These are phyloP conservation scores for Tauraco erythrolophus DNA, from an alignment of 2,113 vertebrate species.

Conservation along the genomic window DNA sequence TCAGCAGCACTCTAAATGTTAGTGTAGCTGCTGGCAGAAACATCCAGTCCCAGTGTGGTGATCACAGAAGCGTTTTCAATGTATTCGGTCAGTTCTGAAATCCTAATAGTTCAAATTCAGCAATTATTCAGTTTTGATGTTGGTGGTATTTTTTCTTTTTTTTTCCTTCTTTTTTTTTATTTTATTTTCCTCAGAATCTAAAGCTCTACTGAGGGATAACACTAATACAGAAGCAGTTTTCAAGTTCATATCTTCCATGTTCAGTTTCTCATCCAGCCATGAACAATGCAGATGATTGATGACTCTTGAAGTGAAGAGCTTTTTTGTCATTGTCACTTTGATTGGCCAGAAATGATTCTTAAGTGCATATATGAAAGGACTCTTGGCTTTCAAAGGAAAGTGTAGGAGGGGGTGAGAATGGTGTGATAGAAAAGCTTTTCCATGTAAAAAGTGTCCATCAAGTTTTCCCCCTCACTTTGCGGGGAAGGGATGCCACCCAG, in stretches of 20 bases:
- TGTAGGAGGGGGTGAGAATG: background rate
- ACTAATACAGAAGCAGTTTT: conserved; percentile 2
- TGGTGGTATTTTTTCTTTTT: background rate
- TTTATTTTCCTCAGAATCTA: background rate
- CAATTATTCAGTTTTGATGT: background rate
- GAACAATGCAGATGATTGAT: background rate
- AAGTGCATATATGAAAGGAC: background rate
- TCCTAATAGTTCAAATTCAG: background rate
- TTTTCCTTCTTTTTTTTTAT: background rate
- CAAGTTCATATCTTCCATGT: background rate
- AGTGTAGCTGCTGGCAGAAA: background rate
- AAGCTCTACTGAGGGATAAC: background rate
- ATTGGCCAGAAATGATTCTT: background rate
- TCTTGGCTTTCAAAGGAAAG: background rate
- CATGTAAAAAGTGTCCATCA: background rate
- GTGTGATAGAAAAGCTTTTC: background rate
- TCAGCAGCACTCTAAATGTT: background rate
- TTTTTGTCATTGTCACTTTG: background rate
- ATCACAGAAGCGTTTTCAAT: background rate
- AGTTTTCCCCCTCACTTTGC: no score
- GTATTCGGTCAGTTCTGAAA: background rate
- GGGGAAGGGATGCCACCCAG: no score
- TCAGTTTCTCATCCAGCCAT: background rate
- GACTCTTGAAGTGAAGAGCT: background rate
- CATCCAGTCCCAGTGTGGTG: background rate